Conservation (phyloP, 1,140 invertebrate genomes). For the Rhopalosiphum maidis region DNA sequence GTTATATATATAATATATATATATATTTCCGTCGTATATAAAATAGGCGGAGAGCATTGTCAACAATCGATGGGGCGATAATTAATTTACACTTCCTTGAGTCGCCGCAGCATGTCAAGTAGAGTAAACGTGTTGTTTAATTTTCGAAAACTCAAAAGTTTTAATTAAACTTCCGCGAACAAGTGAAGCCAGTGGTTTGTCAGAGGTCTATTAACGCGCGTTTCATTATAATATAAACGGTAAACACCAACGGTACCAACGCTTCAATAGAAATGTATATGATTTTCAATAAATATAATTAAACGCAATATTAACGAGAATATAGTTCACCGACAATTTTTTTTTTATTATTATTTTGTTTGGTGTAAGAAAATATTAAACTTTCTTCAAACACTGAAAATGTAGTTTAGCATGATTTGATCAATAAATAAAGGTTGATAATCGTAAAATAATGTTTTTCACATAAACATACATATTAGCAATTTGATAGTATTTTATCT, state of each 20-base stretch:
- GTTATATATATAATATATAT: not conserved
- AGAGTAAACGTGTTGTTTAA: constrained; percentile 51
- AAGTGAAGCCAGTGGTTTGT: no score
- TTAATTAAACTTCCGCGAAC: constrained; percentile 40
- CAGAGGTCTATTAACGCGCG: not conserved
- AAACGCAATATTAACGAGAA: not conserved
- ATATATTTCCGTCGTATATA: not conserved
- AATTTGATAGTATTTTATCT: not conserved
- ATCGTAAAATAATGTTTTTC: no score
- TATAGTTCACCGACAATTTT: not conserved
- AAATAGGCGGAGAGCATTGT: constrained; percentile 23
- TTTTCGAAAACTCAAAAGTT: constrained; percentile 49
- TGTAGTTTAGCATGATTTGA: not conserved
- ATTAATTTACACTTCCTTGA: constrained; percentile 45
- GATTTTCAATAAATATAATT: constrained; percentile 14
- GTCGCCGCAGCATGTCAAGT: constrained; percentile 4
- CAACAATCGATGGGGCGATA: constrained; percentile 29
- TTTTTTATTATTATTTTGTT: not conserved
- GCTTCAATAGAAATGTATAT: not conserved
- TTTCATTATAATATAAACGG: constrained; percentile 24
- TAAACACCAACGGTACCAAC: not conserved
- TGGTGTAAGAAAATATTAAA: not conserved
- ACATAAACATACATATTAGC: not conserved
- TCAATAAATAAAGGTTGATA: not conserved
- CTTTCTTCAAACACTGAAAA: not conserved